A percentile compares a stretch with the other conserved stretches of the same genome.
These are phyloP conservation scores for Anas flavirostris DNA, from an alignment of 2,797 vertebrate species.

Conservation along the genomic window DNA sequence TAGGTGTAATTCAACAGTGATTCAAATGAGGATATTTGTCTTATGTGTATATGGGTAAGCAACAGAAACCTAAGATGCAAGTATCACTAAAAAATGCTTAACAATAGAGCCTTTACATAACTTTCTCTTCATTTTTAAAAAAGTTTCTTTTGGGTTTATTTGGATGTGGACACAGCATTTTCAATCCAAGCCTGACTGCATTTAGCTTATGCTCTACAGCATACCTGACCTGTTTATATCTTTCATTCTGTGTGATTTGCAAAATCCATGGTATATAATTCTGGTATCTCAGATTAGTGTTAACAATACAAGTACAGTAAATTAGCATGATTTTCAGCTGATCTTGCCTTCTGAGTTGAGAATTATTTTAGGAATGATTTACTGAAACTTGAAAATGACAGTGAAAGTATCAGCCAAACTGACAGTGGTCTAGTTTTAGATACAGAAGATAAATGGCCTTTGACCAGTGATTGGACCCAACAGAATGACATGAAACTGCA, in stretches of 20 bases:
- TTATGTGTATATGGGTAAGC: background rate
- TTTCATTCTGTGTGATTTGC: background rate
- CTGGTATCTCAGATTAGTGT: background rate
- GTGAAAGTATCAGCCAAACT: background rate
- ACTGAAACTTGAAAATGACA: background rate
- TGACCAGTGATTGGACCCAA: background rate
- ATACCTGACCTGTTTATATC: background rate
- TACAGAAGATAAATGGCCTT: background rate
- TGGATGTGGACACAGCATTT: background rate
- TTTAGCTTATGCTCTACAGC: background rate
- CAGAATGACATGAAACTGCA: background rate
- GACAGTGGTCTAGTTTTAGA: background rate
- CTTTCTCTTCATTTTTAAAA: background rate
- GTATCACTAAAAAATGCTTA: background rate
- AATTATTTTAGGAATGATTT: background rate
- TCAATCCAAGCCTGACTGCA: background rate
- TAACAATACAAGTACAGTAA: background rate
- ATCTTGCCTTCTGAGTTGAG: background rate
- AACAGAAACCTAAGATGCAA: background rate
- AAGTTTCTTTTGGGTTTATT: background rate
- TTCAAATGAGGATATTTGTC: background rate
- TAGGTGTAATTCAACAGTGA: background rate
- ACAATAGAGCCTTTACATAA: background rate
- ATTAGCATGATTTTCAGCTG: background rate
- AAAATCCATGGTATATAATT: background rate